These are phyloP conservation scores for Amphilophus citrinellus DNA, from an alignment of 2,113 vertebrate species.

Conservation along the genomic window DNA sequence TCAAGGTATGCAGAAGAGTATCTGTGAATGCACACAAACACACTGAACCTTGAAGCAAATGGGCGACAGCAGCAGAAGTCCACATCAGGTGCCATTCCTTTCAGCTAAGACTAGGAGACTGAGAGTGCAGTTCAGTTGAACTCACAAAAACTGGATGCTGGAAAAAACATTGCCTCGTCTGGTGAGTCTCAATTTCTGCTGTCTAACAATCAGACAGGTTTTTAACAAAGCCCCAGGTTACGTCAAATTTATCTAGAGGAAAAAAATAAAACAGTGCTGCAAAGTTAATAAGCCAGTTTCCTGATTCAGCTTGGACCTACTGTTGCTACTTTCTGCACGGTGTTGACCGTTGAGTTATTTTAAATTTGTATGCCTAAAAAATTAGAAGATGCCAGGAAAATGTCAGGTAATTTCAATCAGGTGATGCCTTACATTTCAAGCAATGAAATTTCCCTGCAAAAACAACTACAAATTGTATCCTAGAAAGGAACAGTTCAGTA, in stretches of 20 bases:
- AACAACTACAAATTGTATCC: no score
- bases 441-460: background rate
- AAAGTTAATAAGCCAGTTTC: background rate
- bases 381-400: fast-evolving
- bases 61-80: background rate
- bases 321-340: background rate
- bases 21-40: background rate
- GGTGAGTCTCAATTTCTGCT: no score
- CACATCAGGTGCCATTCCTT: no score
- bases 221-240: background rate
- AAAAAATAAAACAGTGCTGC: background rate
- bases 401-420: background rate
- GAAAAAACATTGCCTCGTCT: no score
- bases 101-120: no score
- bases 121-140: no score
- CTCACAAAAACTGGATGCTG: no score
- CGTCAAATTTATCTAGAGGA: background rate
- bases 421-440: background rate
- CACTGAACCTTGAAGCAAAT: background rate
- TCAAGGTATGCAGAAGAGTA: background rate
- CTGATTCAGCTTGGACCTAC: background rate
- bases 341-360: background rate
- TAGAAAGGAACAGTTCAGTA: background rate
- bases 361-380: background rate
- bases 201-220: no score